Base-by-base conservation (phyloP, 2,113 vertebrate species). In the Philantomba maxwellii region DNA sequence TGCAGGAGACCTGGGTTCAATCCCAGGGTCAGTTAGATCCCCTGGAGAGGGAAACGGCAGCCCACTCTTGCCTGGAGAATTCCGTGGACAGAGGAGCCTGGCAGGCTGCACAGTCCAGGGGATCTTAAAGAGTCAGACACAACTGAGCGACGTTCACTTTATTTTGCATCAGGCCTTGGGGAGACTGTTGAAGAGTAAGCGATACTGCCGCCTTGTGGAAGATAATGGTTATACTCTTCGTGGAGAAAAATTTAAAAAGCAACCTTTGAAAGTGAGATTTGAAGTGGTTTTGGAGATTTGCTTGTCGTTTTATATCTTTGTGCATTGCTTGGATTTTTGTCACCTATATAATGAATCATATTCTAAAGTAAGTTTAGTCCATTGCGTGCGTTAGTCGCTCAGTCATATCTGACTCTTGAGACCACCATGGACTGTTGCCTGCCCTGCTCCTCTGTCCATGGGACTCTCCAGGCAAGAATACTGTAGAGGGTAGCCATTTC, bases 191-290 rank as follows among this genome's bases (percentile, higher is more conserved):
- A 93, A 91, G 53, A 89, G 23, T 97, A 73, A 92, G 62, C 95
- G 95, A 95, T 97, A 93, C 94, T 96, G 98, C 96, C 97, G 23
- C 93, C 97, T 95, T 93, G 96, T 97, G 97, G 97, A 93, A 95
- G 28, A 62, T 7, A 23, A 19, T 57, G 81, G 60, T 84, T 91
- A 83, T 36, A 43, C 26, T 60, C 70, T 77, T 88, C 77, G 60
- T 60, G 73, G 58, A 43, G 62, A 97, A 87, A 78, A 73, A 30
- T 94, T 87, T 43, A 8, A 60, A 64, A 91, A 83, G 5, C 11
- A 94, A 93, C 5, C 36, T 93, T 58, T 87, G 25, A 83, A 58
- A 82, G 2, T 43, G 16, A 3, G 4, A 73, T 81, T 45, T 91
- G 47, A 36, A 70, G 25, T 21, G 9, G 30, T 5, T 14, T n/a